Evolutionary conservation across 2,113 vertebrate genomes (phyloP).

Genomic region (Sprattus sprattus): DNA sequence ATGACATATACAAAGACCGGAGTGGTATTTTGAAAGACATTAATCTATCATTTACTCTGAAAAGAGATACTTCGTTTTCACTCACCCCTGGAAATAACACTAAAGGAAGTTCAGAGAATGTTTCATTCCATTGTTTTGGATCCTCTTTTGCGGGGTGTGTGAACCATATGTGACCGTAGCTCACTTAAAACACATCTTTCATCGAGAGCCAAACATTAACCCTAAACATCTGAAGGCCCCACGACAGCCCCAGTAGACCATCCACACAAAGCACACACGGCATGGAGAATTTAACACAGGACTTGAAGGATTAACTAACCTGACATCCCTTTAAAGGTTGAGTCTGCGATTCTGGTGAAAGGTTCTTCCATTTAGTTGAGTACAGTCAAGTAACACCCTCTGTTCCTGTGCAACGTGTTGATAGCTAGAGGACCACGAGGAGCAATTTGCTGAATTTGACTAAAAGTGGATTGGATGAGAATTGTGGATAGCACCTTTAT

Average conservation of each 20-base stretch:
- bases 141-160: neutral
- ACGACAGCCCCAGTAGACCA: neutral
- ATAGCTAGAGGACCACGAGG: neutral
- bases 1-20: neutral
- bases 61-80: conserved; percentile 6
- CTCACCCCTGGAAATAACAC: neutral
- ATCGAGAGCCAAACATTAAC: neutral
- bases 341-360: neutral
- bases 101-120: neutral
- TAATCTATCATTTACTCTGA: neutral
- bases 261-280: neutral
- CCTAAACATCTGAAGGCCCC: neutral
- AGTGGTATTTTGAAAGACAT: neutral
- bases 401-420: neutral
- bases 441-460: too few species aligned
- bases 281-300: neutral
- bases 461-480: too few species aligned
- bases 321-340: neutral
- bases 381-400: neutral
- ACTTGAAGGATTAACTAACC: neutral
- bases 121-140: conserved; percentile 7
- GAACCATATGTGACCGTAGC: neutral
- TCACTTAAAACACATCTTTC: neutral
- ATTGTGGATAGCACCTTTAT: too few species aligned
- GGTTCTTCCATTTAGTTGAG: neutral